These are phyloP conservation scores for Polyergus mexicanus DNA, from an alignment of 1,140 invertebrate genomes.

Conservation along the genomic window DNA sequence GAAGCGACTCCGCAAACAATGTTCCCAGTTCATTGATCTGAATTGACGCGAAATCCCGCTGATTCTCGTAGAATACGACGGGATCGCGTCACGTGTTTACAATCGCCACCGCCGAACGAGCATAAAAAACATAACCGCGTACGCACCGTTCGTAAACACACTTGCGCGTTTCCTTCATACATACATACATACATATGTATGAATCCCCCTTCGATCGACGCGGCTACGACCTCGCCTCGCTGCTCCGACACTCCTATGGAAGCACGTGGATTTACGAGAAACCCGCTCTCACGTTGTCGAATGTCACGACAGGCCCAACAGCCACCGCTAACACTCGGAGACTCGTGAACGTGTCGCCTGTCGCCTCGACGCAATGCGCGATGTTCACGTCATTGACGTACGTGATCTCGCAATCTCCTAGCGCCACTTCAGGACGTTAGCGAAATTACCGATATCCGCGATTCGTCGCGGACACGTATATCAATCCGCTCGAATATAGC, in stretches of 20 bases:
- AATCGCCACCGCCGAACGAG: conserved; percentile 3
- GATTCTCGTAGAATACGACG: not conserved
- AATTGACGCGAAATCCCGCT: not conserved
- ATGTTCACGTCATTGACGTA: not conserved
- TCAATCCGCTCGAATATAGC: too few species aligned
- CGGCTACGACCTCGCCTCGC: conserved; percentile 39
- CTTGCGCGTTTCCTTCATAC: not conserved
- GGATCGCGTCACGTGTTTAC: conserved; percentile 23
- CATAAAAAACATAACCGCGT: not conserved
- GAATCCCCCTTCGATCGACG: conserved; percentile 33
- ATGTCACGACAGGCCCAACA: not conserved
- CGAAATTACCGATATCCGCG: not conserved
- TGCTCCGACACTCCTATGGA: conserved; percentile 3
- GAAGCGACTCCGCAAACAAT: not conserved
- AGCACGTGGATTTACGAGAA: conserved; percentile 53
- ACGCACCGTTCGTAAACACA: conserved; percentile 35
- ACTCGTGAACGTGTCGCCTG: conserved; percentile 25
- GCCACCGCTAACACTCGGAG: not conserved
- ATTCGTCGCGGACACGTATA: not conserved
- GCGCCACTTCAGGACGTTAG: not conserved
- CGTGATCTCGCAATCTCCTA: not conserved
- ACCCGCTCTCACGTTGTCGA: not conserved
- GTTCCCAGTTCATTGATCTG: not conserved
- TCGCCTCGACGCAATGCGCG: conserved; percentile 7
- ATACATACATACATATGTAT: not conserved